These are phyloP conservation scores for Falco peregrinus DNA, from an alignment of 2,797 vertebrate species.

Conservation along the genomic window DNA sequence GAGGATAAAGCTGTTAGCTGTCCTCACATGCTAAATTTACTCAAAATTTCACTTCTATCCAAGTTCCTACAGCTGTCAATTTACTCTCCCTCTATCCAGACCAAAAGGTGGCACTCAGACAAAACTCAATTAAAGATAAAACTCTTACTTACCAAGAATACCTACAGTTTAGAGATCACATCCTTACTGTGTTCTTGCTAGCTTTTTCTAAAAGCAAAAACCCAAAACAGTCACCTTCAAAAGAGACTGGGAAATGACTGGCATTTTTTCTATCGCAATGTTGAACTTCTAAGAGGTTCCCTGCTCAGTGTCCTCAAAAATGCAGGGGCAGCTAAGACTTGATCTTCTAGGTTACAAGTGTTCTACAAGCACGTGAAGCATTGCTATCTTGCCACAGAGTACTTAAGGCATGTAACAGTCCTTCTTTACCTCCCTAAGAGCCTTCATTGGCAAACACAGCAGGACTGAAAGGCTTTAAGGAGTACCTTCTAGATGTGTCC, in stretches of 20 bases:
- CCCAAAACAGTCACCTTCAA: neutral
- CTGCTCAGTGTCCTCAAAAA: neutral
- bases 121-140: neutral
- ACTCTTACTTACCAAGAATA: neutral
- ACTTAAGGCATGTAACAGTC: neutral
- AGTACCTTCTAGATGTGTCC: neutral
- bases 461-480: neutral
- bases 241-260: neutral
- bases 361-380: neutral
- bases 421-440: neutral
- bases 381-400: neutral
- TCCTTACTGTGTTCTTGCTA: neutral
- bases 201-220: neutral
- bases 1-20: slow-evolving; percentile 13
- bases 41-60: neutral
- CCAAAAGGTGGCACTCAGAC: neutral
- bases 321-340: neutral
- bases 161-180: neutral
- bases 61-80: neutral
- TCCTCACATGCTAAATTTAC: neutral
- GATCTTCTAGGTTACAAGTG: neutral
- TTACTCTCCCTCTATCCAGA: neutral
- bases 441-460: neutral
- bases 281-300: neutral
- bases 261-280: neutral